These are phyloP conservation scores for Ditula angustiorana DNA, from an alignment of 2,888 invertebrate species.

Conservation along the genomic window DNA sequence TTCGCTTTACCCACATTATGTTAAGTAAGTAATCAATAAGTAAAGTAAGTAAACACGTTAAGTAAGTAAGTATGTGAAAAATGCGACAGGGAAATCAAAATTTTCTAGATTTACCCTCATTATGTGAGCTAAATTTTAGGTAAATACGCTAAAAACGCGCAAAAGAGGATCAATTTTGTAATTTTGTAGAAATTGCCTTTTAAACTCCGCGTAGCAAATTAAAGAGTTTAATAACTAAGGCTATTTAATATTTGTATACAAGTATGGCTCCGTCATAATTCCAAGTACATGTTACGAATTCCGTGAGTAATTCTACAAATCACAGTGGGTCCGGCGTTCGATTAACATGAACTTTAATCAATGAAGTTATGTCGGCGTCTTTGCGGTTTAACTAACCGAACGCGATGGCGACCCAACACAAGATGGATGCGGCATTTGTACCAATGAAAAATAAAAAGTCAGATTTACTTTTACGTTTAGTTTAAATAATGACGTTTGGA, in stretches of 20 bases:
- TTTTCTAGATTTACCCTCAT: no score
- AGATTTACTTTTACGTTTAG: no score
- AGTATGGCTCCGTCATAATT: background rate
- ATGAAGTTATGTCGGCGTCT: conserved; percentile 83
- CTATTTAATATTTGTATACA: background rate
- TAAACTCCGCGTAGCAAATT: background rate
- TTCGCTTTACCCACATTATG: no score
- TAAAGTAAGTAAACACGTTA: no score
- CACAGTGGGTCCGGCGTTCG: conserved; percentile 54
- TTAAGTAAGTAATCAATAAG: no score
- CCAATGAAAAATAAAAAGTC: no score
- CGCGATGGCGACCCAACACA: conserved; percentile 49
- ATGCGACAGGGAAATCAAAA: no score
- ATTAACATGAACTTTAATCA: conserved; percentile 81
- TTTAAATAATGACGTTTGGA: no score
- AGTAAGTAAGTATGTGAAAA: no score
- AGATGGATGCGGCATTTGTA: conserved; percentile 59
- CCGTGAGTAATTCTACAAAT: conserved; percentile 51
- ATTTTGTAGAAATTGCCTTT: background rate
- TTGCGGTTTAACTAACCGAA: conserved; percentile 82
- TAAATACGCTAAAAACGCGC: no score
- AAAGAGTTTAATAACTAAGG: background rate
- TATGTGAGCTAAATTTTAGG: no score
- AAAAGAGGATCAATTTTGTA: background rate
- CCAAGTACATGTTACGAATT: conserved; percentile 10